Percentiles rank a stretch among this genome's conserved stretches.
Evolutionary conservation across 2,113 vertebrate genomes (phyloP).

Genomic region (Silurus glanis): DNA sequence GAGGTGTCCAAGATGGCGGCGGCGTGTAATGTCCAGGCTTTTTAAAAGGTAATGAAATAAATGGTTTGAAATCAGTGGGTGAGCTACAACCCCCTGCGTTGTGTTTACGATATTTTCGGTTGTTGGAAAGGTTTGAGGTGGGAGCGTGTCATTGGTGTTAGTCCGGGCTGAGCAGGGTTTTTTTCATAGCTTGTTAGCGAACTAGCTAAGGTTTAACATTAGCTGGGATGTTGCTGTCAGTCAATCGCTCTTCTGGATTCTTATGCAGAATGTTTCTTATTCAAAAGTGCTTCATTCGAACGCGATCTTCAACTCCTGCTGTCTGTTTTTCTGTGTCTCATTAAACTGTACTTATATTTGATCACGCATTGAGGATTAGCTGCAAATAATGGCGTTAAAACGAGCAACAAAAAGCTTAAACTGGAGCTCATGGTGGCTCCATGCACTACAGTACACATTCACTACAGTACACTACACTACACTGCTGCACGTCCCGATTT

Average conservation of each 20-base stretch:
- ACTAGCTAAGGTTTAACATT: neutral
- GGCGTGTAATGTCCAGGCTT: constrained; percentile 76
- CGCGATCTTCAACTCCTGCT: too few species aligned
- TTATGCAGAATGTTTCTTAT: neutral
- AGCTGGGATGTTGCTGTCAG: constrained; percentile 36
- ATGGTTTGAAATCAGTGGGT: constrained; percentile 15
- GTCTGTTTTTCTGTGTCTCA: neutral
- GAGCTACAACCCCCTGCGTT: neutral
- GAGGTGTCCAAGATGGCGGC: constrained; percentile 84
- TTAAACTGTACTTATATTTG: neutral
- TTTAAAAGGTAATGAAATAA: constrained; percentile 77
- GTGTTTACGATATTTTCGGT: neutral
- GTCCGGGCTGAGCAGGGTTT: neutral
- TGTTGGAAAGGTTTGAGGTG: neutral
- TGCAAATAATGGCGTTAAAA: neutral
- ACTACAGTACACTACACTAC: neutral
- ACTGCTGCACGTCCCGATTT: constrained; percentile 6
- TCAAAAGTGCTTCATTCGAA: neutral
- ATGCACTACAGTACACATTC: neutral
- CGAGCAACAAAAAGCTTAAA: neutral
- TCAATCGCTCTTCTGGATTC: neutral
- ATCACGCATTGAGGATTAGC: neutral
- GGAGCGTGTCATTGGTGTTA: constrained; percentile 36
- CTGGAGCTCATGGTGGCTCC: neutral
- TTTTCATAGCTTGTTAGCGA: constrained; percentile 3